Percentiles rank a stretch among this genome's conserved stretches.
Conservation (phyloP, 2,888 invertebrate species). For the Dicyrtoma fusca region DNA sequence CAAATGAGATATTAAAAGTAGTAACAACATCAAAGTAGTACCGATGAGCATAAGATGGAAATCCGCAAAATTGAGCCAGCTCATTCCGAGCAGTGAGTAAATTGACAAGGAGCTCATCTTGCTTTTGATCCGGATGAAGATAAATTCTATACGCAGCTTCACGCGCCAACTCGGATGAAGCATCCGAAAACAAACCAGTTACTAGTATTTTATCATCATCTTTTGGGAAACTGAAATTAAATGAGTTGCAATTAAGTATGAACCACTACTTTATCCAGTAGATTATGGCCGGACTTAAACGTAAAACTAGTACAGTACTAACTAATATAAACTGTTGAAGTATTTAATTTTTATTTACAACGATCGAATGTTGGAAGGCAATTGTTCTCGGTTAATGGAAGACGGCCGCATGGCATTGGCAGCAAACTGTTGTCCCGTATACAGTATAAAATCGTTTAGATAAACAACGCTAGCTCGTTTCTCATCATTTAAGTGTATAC, state of each 20-base stretch:
- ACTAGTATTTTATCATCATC: constrained; percentile 76
- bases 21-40: constrained; percentile 29
- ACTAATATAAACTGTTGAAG: not conserved
- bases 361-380: constrained; percentile 74
- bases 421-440: constrained; percentile 81
- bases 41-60: constrained; percentile 83
- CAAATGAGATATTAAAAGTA: too few relatives aligned
- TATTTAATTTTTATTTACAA: constrained; percentile 65
- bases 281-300: too few relatives aligned
- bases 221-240: constrained; percentile 63
- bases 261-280: too few relatives aligned
- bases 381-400: constrained; percentile 66
- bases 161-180: constrained; percentile 74
- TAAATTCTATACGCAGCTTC: constrained; percentile 88
- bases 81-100: constrained; percentile 75
- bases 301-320: too few relatives aligned
- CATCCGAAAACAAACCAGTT: constrained; percentile 81
- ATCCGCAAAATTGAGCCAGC: constrained; percentile 86
- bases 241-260: constrained; percentile 61
- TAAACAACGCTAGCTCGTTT: constrained; percentile 76
- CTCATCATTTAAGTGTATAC: constrained; percentile 84
- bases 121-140: constrained; percentile 75
- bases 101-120: constrained; percentile 74
- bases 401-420: constrained; percentile 73
- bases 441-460: constrained; percentile 81